Base-by-base conservation (phyloP, 2,113 vertebrate genomes). In the Coptodon bakossiorum region DNA sequence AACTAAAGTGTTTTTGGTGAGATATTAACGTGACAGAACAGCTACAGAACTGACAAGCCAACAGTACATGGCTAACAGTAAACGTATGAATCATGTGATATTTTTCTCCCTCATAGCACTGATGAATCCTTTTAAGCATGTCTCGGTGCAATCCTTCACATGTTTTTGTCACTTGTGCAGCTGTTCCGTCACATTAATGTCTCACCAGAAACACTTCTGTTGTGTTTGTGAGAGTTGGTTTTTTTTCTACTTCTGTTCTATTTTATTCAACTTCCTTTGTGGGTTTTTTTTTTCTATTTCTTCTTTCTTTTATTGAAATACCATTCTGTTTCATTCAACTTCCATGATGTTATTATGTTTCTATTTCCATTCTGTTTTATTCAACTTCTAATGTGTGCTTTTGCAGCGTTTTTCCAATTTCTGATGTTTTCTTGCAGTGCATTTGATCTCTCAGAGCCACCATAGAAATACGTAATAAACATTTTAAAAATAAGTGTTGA, bases 211-310 rank as follows among this genome's bases (percentile, higher is more conserved):
- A 38, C 34, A 36, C 61, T 38, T 38, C 1, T 38, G 61, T 66
- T 66, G 61, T 38, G 61, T 22, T 38, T 7, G 9, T 66, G 61
- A 38, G 31, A 38, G 6, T n/a, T 12, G 29, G 0, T 0, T 7
- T 63, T 59, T 63, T 66, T n/a, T 5, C 19, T 66, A 38, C 61
- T 0, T 0, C 61, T 66, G 34, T 38, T 66, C 17, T 7, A n/a
- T 66, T 38, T 66, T 63, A 63, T 63, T 63, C 31, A 7, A 63
- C 31, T 63, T 63, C 59, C 59, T 36, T 63, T 63, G 31, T 12
- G 59, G 31, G 16, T 7, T 19, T 63, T 31, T 6, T 3, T 3
- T 12, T 31, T 3, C 17, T 63, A 7, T 63, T 63, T 36, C 31
- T 63, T 63, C 59, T 63, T 36, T 63, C 59, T 36, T 63, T 63